A percentile compares a stretch with the other conserved stretches of the same genome.
Evolutionary conservation across 2,888 invertebrate genomes (phyloP).

Genomic region (Macrosiphum euphorbiae): DNA sequence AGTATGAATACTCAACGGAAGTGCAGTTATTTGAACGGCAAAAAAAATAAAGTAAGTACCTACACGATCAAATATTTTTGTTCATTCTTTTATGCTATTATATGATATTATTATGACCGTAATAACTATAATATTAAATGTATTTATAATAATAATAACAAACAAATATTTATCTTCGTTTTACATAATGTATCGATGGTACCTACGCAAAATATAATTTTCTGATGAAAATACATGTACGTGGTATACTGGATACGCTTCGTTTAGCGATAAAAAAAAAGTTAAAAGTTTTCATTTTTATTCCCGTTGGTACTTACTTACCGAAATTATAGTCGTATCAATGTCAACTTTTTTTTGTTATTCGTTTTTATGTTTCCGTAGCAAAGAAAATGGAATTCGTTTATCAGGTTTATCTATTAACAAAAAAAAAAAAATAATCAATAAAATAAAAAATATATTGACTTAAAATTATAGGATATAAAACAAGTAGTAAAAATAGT

Average conservation of each 20-base stretch:
- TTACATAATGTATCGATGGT: not conserved
- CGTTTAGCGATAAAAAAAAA: not conserved
- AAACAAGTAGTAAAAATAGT: not conserved
- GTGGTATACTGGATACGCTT: not conserved
- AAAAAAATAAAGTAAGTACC: not conserved
- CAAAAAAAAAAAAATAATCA: not conserved
- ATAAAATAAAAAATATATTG: not conserved
- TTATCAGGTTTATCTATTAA: not conserved
- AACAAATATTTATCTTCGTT: not conserved
- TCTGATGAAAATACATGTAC: not conserved
- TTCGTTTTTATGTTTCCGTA: not conserved
- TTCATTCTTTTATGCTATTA: not conserved
- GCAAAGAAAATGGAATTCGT: not conserved
- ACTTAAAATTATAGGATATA: not conserved
- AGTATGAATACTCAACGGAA: not conserved
- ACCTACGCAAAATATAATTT: not conserved
- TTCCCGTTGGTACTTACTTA: not conserved
- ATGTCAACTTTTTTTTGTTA: not conserved
- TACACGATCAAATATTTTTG: not conserved
- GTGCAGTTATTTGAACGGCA: not conserved
- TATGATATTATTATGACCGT: not conserved
- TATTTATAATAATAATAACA: not conserved
- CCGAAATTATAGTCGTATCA: not conserved
- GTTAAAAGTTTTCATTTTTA: not conserved
- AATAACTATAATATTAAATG: not conserved